Evolutionary conservation across 1,140 invertebrate species (phyloP).

Genomic region (Caerostris extrusa): DNA sequence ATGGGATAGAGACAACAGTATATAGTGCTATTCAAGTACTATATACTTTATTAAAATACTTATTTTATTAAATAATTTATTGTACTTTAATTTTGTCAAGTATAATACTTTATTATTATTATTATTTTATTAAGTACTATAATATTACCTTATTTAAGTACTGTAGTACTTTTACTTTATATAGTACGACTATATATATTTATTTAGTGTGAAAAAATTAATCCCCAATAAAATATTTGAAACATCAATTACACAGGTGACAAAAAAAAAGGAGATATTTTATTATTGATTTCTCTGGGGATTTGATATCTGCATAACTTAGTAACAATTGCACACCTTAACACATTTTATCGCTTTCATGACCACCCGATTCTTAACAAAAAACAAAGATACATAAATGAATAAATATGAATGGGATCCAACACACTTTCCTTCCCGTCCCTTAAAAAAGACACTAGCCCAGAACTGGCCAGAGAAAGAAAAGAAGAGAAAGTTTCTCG

Average conservation of each 20-base stretch:
- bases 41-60: no score
- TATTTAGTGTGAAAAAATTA: no score
- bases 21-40: no score
- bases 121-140: no score
- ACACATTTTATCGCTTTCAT: conserved; percentile 44
- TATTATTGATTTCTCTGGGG: background rate
- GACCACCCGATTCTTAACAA: background rate
- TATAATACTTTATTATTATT: no score
- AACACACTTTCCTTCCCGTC: background rate
- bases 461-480: background rate
- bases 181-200: no score
- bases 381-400: conserved; percentile 23
- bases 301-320: conserved; percentile 12
- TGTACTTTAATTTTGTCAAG: no score
- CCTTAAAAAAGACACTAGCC: background rate
- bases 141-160: no score
- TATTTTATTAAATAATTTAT: no score
- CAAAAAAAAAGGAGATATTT: background rate
- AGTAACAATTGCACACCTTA: conserved; percentile 8
- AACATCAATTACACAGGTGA: background rate
- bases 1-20: no score
- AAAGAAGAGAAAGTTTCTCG: background rate
- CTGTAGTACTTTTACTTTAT: no score
- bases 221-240: background rate
- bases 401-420: conserved; percentile 26